Evolutionary conservation across 2,888 invertebrate species (phyloP), one percentile per base, ranked within the genome.

Genomic region (Ametastegia equiseti): DNA sequence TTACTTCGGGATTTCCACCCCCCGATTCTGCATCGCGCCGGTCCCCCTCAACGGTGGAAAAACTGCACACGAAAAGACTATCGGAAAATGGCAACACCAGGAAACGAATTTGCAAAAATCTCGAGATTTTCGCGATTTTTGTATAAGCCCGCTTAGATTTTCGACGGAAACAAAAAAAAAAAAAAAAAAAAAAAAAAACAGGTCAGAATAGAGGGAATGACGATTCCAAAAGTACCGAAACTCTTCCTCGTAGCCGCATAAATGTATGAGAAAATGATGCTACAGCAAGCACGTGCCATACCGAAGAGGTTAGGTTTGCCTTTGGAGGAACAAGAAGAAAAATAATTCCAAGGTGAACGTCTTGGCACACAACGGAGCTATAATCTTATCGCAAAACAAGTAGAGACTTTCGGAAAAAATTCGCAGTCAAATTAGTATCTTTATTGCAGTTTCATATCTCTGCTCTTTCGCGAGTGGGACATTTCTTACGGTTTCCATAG

Each of bases 371-470:
- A 71, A 45, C n/a, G n/a, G 27, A 36, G 71, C 47, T 45, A n/a
- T n/a, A 71, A 45, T 45, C 71, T 45, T 71, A 71, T 71, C 71
- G 30, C 30, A 45, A 45, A 71, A 30, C 71, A 71, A 47, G 45
- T 45, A 4, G 15, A 71, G 42, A 71, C 69, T 71, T 42, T 19
- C 30, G 71, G 33, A 47, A 71, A 71, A 71, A 5, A 71, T 71
- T 71, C 47, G 71, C 45, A 47, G 27, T 71, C 15, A 19, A 45
- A 71, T 45, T 36, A 30, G 45, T 45, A 36, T 27, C 71, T 27
- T 65, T 65, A 65, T 65, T 39, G 65, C 65, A 11, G n/a, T n/a
- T n/a, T n/a, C n/a, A n/a, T n/a, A n/a, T n/a, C n/a, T n/a, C n/a
- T n/a, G n/a, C n/a, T n/a, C n/a, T n/a, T n/a, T n/a, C n/a, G n/a